A percentile compares a stretch with the other conserved stretches of the same genome.
Conservation (phyloP, 2,113 vertebrate species). For the Cyanoderma ruficeps region DNA sequence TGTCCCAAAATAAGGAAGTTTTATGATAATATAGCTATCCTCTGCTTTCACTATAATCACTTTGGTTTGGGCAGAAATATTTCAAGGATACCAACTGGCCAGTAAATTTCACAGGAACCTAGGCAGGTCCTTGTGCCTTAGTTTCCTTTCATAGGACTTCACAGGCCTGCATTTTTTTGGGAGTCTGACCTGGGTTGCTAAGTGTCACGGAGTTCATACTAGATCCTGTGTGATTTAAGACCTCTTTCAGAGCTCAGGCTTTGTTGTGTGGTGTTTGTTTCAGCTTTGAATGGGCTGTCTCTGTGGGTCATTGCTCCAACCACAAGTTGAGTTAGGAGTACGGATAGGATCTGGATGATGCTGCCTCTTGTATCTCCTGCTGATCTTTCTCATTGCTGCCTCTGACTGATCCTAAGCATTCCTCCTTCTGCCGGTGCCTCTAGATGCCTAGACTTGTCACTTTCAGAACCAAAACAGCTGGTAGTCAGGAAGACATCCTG, state of each 20-base stretch:
- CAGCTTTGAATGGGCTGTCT: not conserved
- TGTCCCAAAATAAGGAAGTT: not conserved
- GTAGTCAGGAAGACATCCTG: not conserved
- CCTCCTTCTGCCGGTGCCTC: not conserved
- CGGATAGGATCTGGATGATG: not conserved
- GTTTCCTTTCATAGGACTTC: not conserved
- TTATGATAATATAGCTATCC: not conserved
- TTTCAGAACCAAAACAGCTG: not conserved
- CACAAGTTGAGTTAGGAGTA: not conserved
- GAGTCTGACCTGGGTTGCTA: not conserved
- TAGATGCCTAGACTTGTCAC: not conserved
- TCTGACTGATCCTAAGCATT: not conserved
- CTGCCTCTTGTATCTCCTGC: not conserved
- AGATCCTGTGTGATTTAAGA: not conserved
- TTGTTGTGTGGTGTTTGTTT: not conserved
- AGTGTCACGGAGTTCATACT: not conserved
- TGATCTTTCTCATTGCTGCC: not conserved
- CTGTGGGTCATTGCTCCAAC: not conserved
- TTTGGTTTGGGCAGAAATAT: not conserved
- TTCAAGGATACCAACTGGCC: not conserved
- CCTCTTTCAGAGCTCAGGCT: not conserved
- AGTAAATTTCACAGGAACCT: not conserved
- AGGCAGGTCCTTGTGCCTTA: not conserved
- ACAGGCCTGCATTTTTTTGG: not conserved
- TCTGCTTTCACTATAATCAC: not conserved